These are phyloP conservation scores for Buteo buteo DNA, from an alignment of 2,113 vertebrate species.

Conservation along the genomic window DNA sequence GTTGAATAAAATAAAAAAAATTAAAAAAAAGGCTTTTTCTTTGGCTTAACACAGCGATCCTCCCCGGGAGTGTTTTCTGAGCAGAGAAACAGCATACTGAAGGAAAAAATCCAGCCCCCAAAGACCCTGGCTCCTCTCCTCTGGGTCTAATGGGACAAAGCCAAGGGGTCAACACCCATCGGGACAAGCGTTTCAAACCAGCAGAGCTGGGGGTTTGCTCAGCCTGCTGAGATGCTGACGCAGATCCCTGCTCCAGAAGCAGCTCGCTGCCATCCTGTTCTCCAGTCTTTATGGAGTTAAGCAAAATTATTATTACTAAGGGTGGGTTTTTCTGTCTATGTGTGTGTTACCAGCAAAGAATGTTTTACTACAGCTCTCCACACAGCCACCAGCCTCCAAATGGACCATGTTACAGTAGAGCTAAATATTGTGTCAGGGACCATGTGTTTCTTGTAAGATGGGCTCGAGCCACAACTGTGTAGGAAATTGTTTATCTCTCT, in stretches of 20 bases:
- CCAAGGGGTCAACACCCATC: neutral
- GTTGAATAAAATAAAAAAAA: neutral
- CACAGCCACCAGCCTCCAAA: constrained; percentile 74
- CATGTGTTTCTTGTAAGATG: constrained; percentile 76
- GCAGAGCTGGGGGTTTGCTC: neutral
- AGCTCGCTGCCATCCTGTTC: neutral
- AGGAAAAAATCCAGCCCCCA: neutral
- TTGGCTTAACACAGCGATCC: neutral
- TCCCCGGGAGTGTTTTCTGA: neutral
- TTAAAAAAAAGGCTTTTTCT: neutral
- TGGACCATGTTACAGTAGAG: constrained; percentile 71
- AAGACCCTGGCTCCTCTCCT: neutral
- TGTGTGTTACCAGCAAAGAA: constrained; percentile 54
- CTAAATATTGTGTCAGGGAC: constrained; percentile 70
- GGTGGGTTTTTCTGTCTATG: neutral
- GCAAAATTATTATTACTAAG: neutral
- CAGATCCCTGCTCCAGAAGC: neutral
- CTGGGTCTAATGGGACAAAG: neutral
- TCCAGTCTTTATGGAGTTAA: constrained; percentile 56
- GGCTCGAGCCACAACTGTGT: constrained; percentile 44
- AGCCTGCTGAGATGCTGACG: neutral
- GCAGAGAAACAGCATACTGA: neutral
- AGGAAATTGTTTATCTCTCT: constrained; percentile 66
- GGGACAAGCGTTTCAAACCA: neutral
- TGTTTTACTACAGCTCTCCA: constrained; percentile 71